Base-by-base conservation (phyloP, 2,113 vertebrate species). In the Ranitomeya imitator region DNA sequence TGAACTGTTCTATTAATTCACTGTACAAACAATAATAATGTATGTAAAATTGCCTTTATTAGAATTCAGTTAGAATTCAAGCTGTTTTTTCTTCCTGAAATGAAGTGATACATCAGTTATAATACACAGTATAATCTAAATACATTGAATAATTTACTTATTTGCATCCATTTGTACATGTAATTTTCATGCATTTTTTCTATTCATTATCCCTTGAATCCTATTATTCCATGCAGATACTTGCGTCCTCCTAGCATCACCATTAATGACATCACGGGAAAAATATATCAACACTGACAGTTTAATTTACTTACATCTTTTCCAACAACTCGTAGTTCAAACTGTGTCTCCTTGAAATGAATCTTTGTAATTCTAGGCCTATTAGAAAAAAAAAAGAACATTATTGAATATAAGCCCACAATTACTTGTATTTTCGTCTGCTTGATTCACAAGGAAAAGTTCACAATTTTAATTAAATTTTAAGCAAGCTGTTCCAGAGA, bases 291-390 rank as follows among this genome's bases (percentile, higher is more conserved):
- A 19, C 45, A 15, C 14, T 54, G 45, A 83, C 52, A 18, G 52
- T 71, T 84, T 67, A 52, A n/a, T 67, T 80, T 52, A 96, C 97
- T 98, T 95, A 98, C 97, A 86, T 98, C 96, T 95, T 97, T 97
- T 74, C 96, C 96, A 87, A 96, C 73, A 51, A 98, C 96, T 92
- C 97, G 93, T 76, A 98, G 95, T 91, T 99, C 97, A 93, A 97
- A 99, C 21, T 96, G 97, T 45, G 95, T 94, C 89, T 97, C 96
- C 91, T 96, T 99, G 92, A 97, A 99, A 91, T 97, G 97, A 90
- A 99, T 95, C 92, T 97, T 99, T 6, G 95, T 96, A 91, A 99
- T 97, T 93, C 96, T 95, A 90, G 96, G 97, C 97, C 97, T 99
- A 93, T 21, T 21, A 76, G 16, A 45, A 10, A 52, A 18, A 52